phyloP scores from a whole-genome alignment of 2,113 vertebrate species.

The Montifringilla adamsi region DNA sequence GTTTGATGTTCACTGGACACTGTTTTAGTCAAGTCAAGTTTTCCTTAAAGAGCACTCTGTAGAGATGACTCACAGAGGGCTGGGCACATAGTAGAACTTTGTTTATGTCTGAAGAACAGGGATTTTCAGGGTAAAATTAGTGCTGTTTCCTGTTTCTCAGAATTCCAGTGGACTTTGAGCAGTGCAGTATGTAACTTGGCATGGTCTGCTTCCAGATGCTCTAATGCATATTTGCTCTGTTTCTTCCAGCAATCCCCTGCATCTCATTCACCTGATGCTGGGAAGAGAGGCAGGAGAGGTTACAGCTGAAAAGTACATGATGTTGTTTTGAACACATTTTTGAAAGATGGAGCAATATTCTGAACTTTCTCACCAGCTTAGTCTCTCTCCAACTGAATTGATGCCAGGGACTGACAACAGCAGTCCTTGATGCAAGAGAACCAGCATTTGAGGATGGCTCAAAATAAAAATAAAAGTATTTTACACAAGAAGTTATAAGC shows the following conservation, averaged over 20 bases:
- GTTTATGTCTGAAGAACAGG: neutral
- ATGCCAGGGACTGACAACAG: neutral
- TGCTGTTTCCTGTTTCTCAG: conserved; percentile 10
- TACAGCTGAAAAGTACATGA: conserved; percentile 1
- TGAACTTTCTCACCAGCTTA: neutral
- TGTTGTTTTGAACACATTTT: conserved; percentile 20
- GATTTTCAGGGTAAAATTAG: neutral
- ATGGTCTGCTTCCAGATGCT: neutral
- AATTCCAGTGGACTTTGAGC: conserved; percentile 13
- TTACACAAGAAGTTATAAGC: neutral
- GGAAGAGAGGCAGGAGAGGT: neutral
- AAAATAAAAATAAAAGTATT: neutral
- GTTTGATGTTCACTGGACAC: neutral
- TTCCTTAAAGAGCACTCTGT: neutral
- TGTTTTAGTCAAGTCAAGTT: neutral
- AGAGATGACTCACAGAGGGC: neutral
- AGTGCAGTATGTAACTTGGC: neutral
- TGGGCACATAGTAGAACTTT: neutral
- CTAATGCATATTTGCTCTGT: neutral
- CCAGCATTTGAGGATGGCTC: neutral
- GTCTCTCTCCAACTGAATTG: neutral
- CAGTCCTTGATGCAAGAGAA: neutral
- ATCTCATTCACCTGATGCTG: neutral
- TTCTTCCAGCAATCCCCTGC: neutral
- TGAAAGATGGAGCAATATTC: neutral